Base-by-base conservation (phyloP, 2,888 invertebrate genomes). In the Harpalus rubripes region DNA sequence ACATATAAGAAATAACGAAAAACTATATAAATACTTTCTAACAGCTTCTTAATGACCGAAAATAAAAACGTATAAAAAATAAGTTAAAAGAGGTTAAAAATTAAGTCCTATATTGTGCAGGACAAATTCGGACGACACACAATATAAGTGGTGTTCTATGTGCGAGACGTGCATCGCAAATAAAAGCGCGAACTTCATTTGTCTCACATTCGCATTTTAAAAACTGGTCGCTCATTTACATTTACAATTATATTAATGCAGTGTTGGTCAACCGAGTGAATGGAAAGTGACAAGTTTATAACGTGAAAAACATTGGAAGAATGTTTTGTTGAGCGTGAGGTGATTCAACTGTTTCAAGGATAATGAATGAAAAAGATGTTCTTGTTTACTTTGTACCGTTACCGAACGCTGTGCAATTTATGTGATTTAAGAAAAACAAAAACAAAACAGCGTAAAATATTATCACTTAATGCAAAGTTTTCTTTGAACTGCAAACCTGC, bases 161-260 rank as follows among this genome's bases (percentile, higher is more conserved):
- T 10, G 12, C 10, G 52, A 18, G 52, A 44, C 18, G 18, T 74
- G 18, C 44, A 59, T 61, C 15, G 61, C 79, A 80, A 80, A 80
- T 80, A 80, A 80, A 80, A 80, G 41, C 32, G 15, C 68, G 15
- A 41, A 80, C 39, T 80, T 80, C 59, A 80, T 58, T 80, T 80
- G 79, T 80, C 39, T 41, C 41, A 18, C 52, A 74, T 15, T 74
- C 52, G 10, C 74, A 56, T 74, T 74, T 74, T 74, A 7, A 74
- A 56, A 74, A 74, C 74, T 52, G 74, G 74, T 74, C 44, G 44
- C 52, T 58, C 41, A 80, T 80, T 80, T 80, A 80, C 79, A 80
- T 80, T 80, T 80, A 80, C 79, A 80, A 80, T 80, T 80, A 80
- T 61, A 80, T 80, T 80, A 80, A 80, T 80, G 79, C 32, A 52